Conservation (phyloP, 2,797 vertebrate genomes). For the Chromis chromis region DNA sequence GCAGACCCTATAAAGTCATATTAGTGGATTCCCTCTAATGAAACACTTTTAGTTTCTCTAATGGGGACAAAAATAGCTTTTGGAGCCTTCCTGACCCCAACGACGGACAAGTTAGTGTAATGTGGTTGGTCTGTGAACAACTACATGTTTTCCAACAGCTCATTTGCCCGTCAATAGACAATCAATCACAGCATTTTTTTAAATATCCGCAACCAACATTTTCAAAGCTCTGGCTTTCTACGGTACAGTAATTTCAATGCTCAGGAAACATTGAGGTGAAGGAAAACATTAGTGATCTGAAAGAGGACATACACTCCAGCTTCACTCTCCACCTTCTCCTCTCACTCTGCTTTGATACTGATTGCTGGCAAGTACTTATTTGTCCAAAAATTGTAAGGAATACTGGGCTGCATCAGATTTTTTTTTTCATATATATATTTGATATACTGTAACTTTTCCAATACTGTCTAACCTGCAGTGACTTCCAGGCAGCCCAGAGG, state of each 20-base stretch:
- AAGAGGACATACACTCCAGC: not conserved
- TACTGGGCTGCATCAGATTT: not conserved
- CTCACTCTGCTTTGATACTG: not conserved
- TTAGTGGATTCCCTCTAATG: slow-evolving; percentile 15
- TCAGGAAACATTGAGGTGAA: not conserved
- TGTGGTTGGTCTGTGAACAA: slow-evolving; percentile 11
- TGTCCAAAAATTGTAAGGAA: not conserved
- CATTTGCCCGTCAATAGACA: not conserved
- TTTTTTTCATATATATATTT: not conserved
- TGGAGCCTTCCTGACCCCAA: not conserved
- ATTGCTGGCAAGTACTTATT: not conserved
- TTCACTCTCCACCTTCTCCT: not conserved
- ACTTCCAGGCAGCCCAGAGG: not conserved
- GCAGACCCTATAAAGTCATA: not conserved
- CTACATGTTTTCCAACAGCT: slow-evolving; percentile 13
- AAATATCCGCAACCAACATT: not conserved
- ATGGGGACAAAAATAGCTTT: not conserved
- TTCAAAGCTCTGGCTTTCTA: not conserved
- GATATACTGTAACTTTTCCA: not conserved
- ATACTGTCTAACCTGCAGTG: not conserved
- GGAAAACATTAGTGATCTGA: slow-evolving; percentile 1
- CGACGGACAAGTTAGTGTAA: not conserved
- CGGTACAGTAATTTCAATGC: not conserved
- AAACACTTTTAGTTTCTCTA: slow-evolving; percentile 20
- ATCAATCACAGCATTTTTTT: not conserved